Percentiles rank a stretch among this genome's conserved stretches.
Conservation (phyloP, 2,797 vertebrate genomes). For the Cryptoblepharus egeriae region DNA sequence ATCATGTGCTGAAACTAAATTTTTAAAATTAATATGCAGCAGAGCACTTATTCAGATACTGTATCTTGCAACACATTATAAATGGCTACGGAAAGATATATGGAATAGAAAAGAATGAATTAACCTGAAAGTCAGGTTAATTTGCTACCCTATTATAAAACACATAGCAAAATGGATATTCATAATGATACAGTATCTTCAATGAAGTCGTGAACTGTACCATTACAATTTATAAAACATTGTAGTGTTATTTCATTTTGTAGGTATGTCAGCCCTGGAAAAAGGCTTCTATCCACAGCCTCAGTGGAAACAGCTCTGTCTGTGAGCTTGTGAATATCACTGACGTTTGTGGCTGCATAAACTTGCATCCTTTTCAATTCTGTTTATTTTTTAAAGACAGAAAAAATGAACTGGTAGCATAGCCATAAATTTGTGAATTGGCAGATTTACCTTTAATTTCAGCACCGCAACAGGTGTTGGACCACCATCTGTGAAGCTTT, state of each 20-base stretch:
- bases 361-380: not conserved
- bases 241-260: not conserved
- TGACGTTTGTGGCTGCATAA: not conserved
- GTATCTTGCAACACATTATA: slow-evolving; percentile 18
- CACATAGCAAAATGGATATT: slow-evolving; percentile 15
- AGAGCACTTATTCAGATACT: slow-evolving; percentile 27
- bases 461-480: not conserved
- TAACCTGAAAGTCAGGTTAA: slow-evolving; percentile 38
- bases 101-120: slow-evolving; percentile 21
- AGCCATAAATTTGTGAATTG: not conserved
- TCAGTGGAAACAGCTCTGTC: not conserved
- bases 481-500: not conserved
- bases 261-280: not conserved
- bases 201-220: slow-evolving; percentile 3
- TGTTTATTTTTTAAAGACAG: not conserved
- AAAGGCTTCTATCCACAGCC: slow-evolving; percentile 2
- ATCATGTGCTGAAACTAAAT: slow-evolving; percentile 28
- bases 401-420: not conserved
- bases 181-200: slow-evolving; percentile 27
- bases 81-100: slow-evolving; percentile 7
- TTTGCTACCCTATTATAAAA: slow-evolving; percentile 28
- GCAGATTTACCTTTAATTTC: not conserved
- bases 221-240: slow-evolving; percentile 23
- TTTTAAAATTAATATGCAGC: slow-evolving; percentile 23
- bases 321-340: not conserved